Conservation (phyloP, 2,888 invertebrate genomes). For the Chaetogeoica ovagalla region DNA sequence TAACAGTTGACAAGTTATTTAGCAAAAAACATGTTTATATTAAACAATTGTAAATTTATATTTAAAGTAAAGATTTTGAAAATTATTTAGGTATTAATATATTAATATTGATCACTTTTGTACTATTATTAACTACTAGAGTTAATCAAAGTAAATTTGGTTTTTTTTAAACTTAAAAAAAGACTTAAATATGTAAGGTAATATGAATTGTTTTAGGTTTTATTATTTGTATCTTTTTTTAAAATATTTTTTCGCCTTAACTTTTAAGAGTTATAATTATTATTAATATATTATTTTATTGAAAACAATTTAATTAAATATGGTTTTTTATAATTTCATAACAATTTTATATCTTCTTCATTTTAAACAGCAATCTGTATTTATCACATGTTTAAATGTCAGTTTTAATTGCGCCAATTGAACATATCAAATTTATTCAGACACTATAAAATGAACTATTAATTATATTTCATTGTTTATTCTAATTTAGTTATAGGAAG, state of each 20-base stretch:
- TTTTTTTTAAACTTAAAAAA: too few relatives aligned
- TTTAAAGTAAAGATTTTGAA: too few relatives aligned
- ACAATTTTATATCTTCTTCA: too few relatives aligned
- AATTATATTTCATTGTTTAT: not conserved
- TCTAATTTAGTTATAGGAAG: too few relatives aligned
- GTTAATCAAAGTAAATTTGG: too few relatives aligned
- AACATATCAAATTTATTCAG: not conserved
- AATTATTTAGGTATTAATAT: not conserved
- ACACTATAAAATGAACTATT: not conserved
- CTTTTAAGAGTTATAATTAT: not conserved
- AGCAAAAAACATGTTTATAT: not conserved
- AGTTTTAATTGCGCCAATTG: not conserved
- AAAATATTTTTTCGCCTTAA: not conserved
- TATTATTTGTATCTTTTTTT: too few relatives aligned
- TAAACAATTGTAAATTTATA: not conserved
- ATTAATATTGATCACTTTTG: not conserved
- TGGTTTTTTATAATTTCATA: not conserved
- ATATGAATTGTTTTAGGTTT: too few relatives aligned
- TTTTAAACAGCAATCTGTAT: too few relatives aligned
- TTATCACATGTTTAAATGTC: not conserved
- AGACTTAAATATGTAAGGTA: too few relatives aligned
- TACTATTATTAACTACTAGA: not conserved
- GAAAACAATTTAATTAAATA: not conserved
- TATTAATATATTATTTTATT: not conserved
- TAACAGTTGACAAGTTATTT: not conserved